These are phyloP conservation scores for Lophochroa leadbeateri DNA, from an alignment of 2,113 vertebrate genomes.

Conservation along the genomic window DNA sequence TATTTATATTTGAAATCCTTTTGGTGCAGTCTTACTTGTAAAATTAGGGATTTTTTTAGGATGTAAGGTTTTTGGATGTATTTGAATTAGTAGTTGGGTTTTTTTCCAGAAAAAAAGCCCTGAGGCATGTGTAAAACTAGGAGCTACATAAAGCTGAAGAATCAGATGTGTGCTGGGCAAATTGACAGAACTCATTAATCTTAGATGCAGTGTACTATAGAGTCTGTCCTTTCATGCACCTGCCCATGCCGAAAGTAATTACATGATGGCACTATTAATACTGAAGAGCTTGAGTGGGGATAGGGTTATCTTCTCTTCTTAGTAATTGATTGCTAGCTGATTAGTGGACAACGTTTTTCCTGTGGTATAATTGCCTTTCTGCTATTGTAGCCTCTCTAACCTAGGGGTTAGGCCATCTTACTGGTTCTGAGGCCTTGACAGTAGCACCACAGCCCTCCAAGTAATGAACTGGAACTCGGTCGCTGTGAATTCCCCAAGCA, in stretches of 20 bases:
- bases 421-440: constrained; percentile 71
- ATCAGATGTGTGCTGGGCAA: constrained; percentile 84
- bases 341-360: constrained; percentile 84
- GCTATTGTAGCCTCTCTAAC: constrained; percentile 74
- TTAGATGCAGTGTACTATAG: constrained; percentile 76
- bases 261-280: constrained; percentile 86
- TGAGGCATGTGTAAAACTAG: constrained; percentile 75
- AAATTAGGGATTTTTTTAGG: constrained; percentile 38
- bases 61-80: constrained; percentile 43
- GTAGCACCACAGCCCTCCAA: constrained; percentile 57
- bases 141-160: constrained; percentile 77
- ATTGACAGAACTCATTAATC: constrained; percentile 90
- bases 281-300: constrained; percentile 77
- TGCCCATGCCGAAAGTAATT: constrained; percentile 84
- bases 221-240: constrained; percentile 83
- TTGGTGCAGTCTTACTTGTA: constrained; percentile 30
- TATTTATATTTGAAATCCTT: constrained; percentile 33
- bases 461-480: constrained; percentile 81
- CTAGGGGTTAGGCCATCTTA: constrained; percentile 67
- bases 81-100: constrained; percentile 73
- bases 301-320: constrained; percentile 82
- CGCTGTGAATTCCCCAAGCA: constrained; percentile 65
- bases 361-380: constrained; percentile 83
- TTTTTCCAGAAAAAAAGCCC: constrained; percentile 47
- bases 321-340: constrained; percentile 86